A percentile compares a stretch with the other conserved stretches of the same genome.
Evolutionary conservation across 2,797 vertebrate genomes (phyloP).

Genomic region (Telmatherina bonti): DNA sequence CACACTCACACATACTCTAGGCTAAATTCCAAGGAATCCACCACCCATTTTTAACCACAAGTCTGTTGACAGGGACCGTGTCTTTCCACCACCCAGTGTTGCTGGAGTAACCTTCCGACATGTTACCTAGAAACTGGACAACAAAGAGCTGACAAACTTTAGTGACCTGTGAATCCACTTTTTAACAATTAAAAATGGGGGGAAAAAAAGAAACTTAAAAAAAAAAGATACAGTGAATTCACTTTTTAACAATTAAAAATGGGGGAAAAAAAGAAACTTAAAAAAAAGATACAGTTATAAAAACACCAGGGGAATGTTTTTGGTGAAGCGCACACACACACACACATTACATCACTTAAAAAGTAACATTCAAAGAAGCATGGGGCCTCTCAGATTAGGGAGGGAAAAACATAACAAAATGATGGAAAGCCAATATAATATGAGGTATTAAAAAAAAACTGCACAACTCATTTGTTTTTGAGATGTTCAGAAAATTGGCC

Average conservation of each 20-base stretch:
- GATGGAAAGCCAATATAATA: slow-evolving; percentile 6
- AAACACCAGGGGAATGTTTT: slow-evolving; percentile 2
- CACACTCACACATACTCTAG: slow-evolving; percentile 5
- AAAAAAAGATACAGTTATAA: too few relatives aligned
- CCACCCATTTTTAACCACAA: slow-evolving; percentile 10
- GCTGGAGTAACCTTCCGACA: slow-evolving; percentile 43
- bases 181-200: neutral
- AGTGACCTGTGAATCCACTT: neutral
- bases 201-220: too few relatives aligned
- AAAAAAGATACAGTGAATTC: too few relatives aligned
- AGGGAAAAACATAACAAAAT: neutral
- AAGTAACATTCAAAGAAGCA: slow-evolving; percentile 1
- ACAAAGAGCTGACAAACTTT: slow-evolving; percentile 14
- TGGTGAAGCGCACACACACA: neutral
- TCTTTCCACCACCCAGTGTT: slow-evolving; percentile 45
- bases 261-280: too few relatives aligned
- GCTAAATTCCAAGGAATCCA: slow-evolving; percentile 51
- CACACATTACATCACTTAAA: neutral
- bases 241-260: neutral
- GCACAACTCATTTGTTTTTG: slow-evolving; percentile 19
- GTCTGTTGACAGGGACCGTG: slow-evolving; percentile 16
- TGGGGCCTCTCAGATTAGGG: neutral
- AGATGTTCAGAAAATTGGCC: neutral
- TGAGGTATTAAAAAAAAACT: slow-evolving; percentile 13
- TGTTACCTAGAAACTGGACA: slow-evolving; percentile 38